Percentiles rank a stretch among this genome's conserved stretches.
Conservation (phyloP, 2,888 invertebrate species). For the Malthinus flaveolus region DNA sequence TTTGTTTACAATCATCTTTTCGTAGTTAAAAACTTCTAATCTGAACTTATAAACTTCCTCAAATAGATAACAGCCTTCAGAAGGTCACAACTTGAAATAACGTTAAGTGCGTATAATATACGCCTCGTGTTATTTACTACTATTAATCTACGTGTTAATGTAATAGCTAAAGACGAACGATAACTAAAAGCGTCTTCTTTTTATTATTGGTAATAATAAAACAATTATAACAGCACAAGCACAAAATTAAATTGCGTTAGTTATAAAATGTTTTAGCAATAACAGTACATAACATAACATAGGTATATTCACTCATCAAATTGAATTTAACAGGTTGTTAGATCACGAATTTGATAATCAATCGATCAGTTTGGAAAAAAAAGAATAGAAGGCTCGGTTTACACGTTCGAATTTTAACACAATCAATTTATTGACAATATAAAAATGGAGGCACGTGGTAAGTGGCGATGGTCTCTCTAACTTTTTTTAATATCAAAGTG, state of each 20-base stretch:
- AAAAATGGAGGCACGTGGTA: neutral
- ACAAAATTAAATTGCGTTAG: too few species aligned
- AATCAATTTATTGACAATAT: constrained; percentile 7
- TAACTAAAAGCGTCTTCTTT: too few species aligned
- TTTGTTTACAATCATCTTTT: too few species aligned
- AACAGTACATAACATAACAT: neutral
- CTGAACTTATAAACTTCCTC: constrained; percentile 23
- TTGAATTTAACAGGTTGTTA: constrained; percentile 1
- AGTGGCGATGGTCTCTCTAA: too few species aligned
- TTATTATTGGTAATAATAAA: too few species aligned
- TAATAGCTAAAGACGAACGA: too few species aligned
- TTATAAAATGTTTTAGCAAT: neutral
- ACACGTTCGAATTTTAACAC: constrained; percentile 17
- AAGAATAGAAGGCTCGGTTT: constrained; percentile 16
- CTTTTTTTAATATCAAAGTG: constrained; percentile 12
- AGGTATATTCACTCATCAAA: neutral
- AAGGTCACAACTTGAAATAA: constrained; percentile 13
- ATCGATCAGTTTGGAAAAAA: constrained; percentile 2
- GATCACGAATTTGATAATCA: constrained; percentile 10
- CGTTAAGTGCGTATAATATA: constrained; percentile 18
- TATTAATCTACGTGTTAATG: constrained; percentile 5
- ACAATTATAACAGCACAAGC: too few species aligned
- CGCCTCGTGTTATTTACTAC: constrained; percentile 20
- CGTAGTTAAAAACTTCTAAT: neutral
- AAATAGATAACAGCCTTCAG: constrained; percentile 19